These are phyloP conservation scores for Rhinatrema bivittatum DNA, from an alignment of 2,797 vertebrate species.

Conservation along the genomic window DNA sequence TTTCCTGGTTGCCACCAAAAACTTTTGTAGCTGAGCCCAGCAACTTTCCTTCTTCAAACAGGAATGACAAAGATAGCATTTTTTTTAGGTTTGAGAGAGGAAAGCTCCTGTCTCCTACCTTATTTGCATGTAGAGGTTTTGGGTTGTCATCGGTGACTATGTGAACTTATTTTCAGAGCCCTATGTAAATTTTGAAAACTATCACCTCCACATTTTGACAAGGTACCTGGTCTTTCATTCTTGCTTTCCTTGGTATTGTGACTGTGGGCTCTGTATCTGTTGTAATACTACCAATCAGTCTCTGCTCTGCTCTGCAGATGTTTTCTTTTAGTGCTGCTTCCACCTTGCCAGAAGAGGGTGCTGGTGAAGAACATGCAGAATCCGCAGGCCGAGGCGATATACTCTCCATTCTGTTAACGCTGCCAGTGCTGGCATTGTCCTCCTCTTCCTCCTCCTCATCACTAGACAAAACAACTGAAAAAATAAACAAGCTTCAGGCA, in stretches of 20 bases:
- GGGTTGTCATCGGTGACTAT: too few relatives aligned
- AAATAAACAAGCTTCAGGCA: too few relatives aligned
- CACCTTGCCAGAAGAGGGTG: constrained; percentile 78
- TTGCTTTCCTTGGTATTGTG: constrained; percentile 66
- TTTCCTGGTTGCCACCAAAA: too few relatives aligned
- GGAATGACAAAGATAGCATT: too few relatives aligned
- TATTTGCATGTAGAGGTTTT: too few relatives aligned
- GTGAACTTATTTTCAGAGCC: too few relatives aligned
- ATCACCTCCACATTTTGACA: constrained; percentile 11
- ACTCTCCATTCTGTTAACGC: constrained; percentile 72
- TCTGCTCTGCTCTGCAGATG: constrained; percentile 61
- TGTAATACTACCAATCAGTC: constrained; percentile 52
- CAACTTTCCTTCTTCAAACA: too few relatives aligned
- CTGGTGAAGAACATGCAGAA: constrained; percentile 84
- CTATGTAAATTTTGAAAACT: too few relatives aligned
- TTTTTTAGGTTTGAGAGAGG: too few relatives aligned
- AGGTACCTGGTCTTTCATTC: constrained; percentile 88
- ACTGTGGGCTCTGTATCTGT: constrained; percentile 67
- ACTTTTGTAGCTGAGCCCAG: too few relatives aligned
- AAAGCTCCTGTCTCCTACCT: too few relatives aligned
- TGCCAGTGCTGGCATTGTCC: constrained; percentile 70
- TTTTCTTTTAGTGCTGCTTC: constrained; percentile 81
- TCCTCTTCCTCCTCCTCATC: constrained; percentile 80
- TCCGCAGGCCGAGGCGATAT: constrained; percentile 80
- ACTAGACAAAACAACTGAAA: constrained; percentile 87